Base-by-base conservation (phyloP, 2,888 invertebrate species). In the Cylindroiulus punctatus region DNA sequence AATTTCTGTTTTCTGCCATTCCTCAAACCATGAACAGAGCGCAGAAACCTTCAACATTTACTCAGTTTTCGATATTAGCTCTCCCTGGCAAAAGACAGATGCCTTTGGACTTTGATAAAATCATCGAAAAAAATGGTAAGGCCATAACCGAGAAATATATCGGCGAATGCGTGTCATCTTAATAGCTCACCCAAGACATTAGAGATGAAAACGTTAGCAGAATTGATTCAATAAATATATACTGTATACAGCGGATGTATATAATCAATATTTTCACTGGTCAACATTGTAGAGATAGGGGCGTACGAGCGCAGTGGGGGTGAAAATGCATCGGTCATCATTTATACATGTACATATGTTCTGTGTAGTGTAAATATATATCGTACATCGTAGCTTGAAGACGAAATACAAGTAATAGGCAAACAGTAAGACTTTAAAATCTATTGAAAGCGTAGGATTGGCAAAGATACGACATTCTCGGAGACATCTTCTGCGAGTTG, bases 1-100 rank as follows among this genome's bases (percentile, higher is more conserved):
- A 76, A 76, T 76, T 76, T 76, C 76, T 76, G 76, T 76, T 76
- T 30, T 76, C 76, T 76, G 30, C 76, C 76, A 76, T 76, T 76
- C 30, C 76, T 76, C 76, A 76, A 76, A 76, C 26, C 76, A 12
- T 76, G 76, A 76, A 26, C 26, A 30, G 26, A 76, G 30, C 65
- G 14, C 14, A 76, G 30, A 76, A 76, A 30, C 0, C 26, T 30
- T 30, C 14, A 76, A 76, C 76, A 76, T 76, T 76, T 76, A 30
- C 30, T 76, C 76, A 10, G 14, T 30, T 76, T 26, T 26, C 14
- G 30, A 76, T 76, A 76, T 76, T 76, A 26, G 76, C 30, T 12
- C 26, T 17, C 76, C 12, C 26, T 76, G 76, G 14, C 26, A 76
- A 76, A 76, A 30, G 30, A 30, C 30, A 76, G 76, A 12, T 76